Conservation (phyloP, 30 jellyfish, hydroid and myxozoan genomes). For the Cassiopea andromeda region DNA sequence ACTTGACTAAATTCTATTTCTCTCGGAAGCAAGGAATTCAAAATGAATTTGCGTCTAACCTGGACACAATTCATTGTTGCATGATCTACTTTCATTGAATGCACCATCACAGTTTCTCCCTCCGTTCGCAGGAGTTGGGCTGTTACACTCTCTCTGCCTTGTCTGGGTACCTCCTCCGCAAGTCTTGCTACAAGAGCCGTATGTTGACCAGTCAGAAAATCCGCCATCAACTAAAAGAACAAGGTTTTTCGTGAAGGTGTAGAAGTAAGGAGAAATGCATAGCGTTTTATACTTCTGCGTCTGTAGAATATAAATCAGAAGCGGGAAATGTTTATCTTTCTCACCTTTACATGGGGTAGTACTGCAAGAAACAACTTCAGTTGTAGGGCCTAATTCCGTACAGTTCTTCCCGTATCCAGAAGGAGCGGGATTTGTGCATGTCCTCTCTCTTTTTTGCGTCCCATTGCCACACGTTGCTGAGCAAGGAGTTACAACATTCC, state of each 20-base stretch:
- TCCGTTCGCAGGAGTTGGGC: slow-evolving; percentile 61
- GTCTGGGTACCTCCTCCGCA: slow-evolving; percentile 68
- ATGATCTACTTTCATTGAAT: slow-evolving; percentile 1
- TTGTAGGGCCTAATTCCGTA: slow-evolving; percentile 46
- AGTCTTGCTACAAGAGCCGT: slow-evolving; percentile 40
- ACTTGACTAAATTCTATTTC: no score
- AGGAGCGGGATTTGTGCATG: slow-evolving; percentile 66
- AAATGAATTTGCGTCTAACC: no score
- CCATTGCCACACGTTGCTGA: slow-evolving; percentile 65
- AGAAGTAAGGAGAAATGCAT: neutral
- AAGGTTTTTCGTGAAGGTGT: neutral
- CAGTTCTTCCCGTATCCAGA: slow-evolving; percentile 50
- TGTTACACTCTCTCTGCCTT: slow-evolving; percentile 44
- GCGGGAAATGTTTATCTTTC: neutral
- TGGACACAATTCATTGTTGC: slow-evolving; percentile 34
- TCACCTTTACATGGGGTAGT: slow-evolving; percentile 43
- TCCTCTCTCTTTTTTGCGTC: slow-evolving; percentile 27
- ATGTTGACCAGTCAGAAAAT: slow-evolving; percentile 51
- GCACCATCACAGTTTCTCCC: slow-evolving; percentile 67
- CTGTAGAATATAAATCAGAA: neutral
- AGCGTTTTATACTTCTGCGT: neutral
- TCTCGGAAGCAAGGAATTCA: no score
- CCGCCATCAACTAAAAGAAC: slow-evolving; percentile 62
- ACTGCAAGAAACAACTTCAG: slow-evolving; percentile 34
- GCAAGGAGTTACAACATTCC: slow-evolving; percentile 51